Evolutionary conservation across 2,113 vertebrate genomes (phyloP).

Genomic region (Rhea americana): DNA sequence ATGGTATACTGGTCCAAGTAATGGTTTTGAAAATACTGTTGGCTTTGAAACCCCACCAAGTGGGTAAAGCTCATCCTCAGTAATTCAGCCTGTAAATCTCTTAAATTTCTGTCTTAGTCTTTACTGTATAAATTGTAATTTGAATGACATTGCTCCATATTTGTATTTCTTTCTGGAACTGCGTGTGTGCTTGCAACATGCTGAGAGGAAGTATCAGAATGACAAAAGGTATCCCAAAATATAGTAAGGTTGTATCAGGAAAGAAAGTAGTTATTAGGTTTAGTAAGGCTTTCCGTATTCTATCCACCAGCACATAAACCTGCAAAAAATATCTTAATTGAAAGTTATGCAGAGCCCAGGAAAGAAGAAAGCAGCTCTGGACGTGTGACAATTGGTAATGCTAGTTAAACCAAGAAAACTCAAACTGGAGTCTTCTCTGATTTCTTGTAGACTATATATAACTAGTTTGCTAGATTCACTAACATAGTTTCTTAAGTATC

Average conservation of each 20-base stretch:
- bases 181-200: not conserved
- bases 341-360: not conserved
- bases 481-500: rapidly evolving
- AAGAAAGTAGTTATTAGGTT: not conserved
- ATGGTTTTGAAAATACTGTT: not conserved
- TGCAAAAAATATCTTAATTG: not conserved
- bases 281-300: too few relatives aligned
- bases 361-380: not conserved
- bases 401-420: not conserved
- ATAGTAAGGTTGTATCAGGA: rapidly evolving
- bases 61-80: not conserved
- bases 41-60: too few relatives aligned
- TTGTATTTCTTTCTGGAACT: not conserved
- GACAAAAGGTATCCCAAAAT: not conserved
- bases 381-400: not conserved
- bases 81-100: not conserved
- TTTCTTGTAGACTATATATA: not conserved
- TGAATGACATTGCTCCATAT: not conserved
- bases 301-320: not conserved
- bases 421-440: not conserved
- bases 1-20: not conserved
- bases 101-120: not conserved
- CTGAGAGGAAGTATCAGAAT: not conserved
- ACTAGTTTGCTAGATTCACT: rapidly evolving
- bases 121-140: not conserved